These are phyloP conservation scores for Sceliomorpha sp. DNA, from an alignment of 2,888 invertebrate species.

Conservation along the genomic window DNA sequence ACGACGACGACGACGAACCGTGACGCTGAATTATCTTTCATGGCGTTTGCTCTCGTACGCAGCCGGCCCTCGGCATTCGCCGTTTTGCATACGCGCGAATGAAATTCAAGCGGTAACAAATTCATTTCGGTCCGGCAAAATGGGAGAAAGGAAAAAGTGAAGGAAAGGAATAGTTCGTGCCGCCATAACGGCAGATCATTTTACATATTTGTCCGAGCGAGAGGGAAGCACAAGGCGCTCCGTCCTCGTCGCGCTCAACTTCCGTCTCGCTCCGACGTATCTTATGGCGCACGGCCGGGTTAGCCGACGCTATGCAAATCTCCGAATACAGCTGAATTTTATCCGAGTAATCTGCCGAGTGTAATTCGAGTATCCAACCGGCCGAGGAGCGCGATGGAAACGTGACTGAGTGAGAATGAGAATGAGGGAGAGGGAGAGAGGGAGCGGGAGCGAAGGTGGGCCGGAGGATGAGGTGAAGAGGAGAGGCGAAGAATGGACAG, in stretches of 20 bases:
- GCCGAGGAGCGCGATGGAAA: conserved; percentile 41
- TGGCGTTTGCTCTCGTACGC: conserved; percentile 6
- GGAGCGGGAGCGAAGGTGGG: not conserved
- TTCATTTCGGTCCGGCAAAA: conserved; percentile 14
- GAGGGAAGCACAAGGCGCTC: not conserved
- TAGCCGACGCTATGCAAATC: conserved; percentile 65
- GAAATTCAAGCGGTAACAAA: conserved; percentile 20
- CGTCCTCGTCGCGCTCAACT: conserved; percentile 11
- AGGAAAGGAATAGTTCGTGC: not conserved
- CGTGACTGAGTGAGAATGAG: conserved; percentile 41
- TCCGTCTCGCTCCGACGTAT: conserved; percentile 8
- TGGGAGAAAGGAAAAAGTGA: conserved; percentile 3
- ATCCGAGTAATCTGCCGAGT: conserved; percentile 71
- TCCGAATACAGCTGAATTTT: conserved; percentile 69
- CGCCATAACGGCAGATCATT: conserved; percentile 14
- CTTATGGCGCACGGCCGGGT: conserved; percentile 1
- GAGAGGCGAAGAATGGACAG: conserved; percentile 43
- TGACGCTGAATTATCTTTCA: conserved; percentile 6
- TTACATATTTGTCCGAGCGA: conserved; percentile 20
- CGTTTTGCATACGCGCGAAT: conserved; percentile 30
- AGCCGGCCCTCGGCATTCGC: conserved; percentile 3
- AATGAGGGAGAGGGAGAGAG: conserved; percentile 23
- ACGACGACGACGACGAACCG: no score
- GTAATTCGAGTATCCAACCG: conserved; percentile 70
- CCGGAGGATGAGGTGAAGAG: no score